Conservation (phyloP, 2,113 vertebrate genomes). For the Phaethornis superciliosus region DNA sequence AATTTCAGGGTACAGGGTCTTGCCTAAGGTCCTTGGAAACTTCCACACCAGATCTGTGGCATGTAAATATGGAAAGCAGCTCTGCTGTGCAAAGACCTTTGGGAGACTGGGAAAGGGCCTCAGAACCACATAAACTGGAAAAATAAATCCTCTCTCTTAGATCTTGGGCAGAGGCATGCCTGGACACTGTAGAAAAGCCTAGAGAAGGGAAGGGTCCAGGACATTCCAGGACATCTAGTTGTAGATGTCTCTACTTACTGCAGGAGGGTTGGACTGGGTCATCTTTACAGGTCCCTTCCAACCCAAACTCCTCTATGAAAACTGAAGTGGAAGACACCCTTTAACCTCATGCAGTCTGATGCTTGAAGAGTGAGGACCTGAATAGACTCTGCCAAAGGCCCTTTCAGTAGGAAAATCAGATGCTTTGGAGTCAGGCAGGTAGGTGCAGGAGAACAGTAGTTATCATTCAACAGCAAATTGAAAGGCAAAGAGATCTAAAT, state of each 20-base stretch:
- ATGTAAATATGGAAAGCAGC: rapidly evolving
- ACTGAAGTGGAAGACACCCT: neutral
- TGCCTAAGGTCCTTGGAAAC: neutral
- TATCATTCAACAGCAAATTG: neutral
- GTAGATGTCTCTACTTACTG: too few relatives aligned
- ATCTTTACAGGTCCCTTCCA: too few relatives aligned
- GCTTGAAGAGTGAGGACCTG: neutral
- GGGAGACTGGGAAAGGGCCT: neutral
- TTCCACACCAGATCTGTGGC: neutral
- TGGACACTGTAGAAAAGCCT: neutral
- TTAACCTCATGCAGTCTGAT: rapidly evolving
- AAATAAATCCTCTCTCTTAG: neutral
- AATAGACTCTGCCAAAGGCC: neutral
- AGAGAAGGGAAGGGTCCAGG: too few relatives aligned
- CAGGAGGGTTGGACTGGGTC: too few relatives aligned
- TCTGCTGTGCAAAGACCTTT: neutral
- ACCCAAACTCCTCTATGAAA: neutral
- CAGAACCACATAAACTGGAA: neutral
- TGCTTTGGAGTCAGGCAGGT: neutral
- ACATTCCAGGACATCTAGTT: too few relatives aligned
- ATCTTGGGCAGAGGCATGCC: neutral
- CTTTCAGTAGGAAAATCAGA: neutral
- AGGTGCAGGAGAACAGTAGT: neutral
- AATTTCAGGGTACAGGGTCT: neutral
- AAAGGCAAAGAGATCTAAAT: neutral